Conservation (phyloP, 2,888 invertebrate species). For the Taphrorychus bicolor region DNA sequence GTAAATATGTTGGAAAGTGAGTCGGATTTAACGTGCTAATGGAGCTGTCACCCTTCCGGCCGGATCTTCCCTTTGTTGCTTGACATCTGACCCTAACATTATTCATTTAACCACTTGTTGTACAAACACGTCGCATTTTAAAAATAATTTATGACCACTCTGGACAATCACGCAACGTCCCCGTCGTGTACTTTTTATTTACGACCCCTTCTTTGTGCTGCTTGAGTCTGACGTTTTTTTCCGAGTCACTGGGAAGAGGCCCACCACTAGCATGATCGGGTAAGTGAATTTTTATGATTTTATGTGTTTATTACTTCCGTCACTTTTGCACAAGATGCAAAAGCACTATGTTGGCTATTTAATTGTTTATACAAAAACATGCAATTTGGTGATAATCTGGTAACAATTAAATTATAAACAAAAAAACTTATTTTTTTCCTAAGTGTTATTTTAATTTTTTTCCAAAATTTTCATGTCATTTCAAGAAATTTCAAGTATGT, state of each 20-base stretch:
- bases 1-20: constrained; percentile 49
- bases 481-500: too few species aligned
- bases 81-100: constrained; percentile 52
- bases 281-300: too few species aligned
- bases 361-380: too few species aligned
- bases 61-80: constrained; percentile 43
- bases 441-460: too few species aligned
- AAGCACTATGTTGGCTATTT: too few species aligned
- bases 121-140: constrained; percentile 51
- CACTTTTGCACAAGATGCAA: too few species aligned
- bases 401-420: too few species aligned
- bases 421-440: too few species aligned
- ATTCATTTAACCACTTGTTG: constrained; percentile 60
- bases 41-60: constrained; percentile 50
- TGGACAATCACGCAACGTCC: constrained; percentile 39
- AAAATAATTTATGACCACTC: constrained; percentile 50
- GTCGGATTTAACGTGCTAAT: constrained; percentile 52
- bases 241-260: background rate
- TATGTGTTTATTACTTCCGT: too few species aligned
- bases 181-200: constrained; percentile 43
- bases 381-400: too few species aligned
- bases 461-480: too few species aligned
- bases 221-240: background rate
- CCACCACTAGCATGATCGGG: background rate
- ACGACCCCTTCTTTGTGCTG: background rate